Evolutionary conservation across 1,140 invertebrate species (phyloP), one percentile per base, ranked within the genome.

Genomic region (Trachymyrmex cornetzi): DNA sequence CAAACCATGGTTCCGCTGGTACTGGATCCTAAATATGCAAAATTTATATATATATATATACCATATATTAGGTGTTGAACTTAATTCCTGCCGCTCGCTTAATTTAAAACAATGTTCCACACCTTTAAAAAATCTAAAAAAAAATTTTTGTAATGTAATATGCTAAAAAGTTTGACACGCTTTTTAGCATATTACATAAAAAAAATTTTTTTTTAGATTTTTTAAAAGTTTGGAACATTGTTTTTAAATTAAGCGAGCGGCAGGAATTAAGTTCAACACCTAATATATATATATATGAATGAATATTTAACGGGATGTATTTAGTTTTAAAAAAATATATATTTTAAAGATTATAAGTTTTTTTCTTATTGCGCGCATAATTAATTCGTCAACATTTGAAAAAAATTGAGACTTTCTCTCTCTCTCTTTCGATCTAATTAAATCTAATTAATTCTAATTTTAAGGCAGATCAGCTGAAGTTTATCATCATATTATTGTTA

Each of bases 1-100:
- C 95, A 34, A 92, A 88, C 97, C 97, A 97, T n/a, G 95, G 91
- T 77, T 96, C 95, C 0, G 94, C 85, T 0, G 96, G 96, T 53
- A 95, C 90, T 0, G 97, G 95, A 77, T 96, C 96, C 97, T 97
- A 55, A 55, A 77, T 27, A 7, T 63, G 2, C 11, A 44, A 44
- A 44, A 63, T 27, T 3, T 16, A 38, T 19, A 19, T 5, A 22
- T 38, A 75, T 22, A 11, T 2, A 44, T 44, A n/a, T n/a, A n/a
- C n/a, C n/a, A n/a, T n/a, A n/a, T n/a, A n/a, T n/a, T n/a, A n/a
- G n/a, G n/a, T n/a, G n/a, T n/a, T n/a, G n/a, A n/a, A n/a, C n/a
- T n/a, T n/a, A n/a, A n/a, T n/a, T n/a, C n/a, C n/a, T n/a, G n/a
- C n/a, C n/a, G n/a, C n/a, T n/a, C n/a, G n/a, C n/a, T n/a, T n/a